Evolutionary conservation across 2,113 vertebrate genomes (phyloP).

Genomic region (Holacanthus passer): DNA sequence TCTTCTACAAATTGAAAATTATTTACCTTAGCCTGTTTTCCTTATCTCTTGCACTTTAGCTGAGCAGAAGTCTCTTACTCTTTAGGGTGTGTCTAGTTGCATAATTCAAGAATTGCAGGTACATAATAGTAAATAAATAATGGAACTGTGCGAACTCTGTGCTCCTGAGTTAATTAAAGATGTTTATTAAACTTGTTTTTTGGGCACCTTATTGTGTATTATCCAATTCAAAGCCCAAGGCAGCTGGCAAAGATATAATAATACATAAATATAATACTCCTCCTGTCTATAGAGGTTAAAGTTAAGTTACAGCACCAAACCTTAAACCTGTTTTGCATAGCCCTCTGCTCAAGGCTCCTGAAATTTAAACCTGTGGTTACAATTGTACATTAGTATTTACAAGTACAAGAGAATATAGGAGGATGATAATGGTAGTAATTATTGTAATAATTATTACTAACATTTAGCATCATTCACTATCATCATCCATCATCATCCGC

Average conservation of each 20-base stretch:
- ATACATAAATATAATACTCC: not conserved
- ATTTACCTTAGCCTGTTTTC: constrained; percentile 8
- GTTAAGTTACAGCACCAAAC: not conserved
- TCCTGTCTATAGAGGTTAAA: not conserved
- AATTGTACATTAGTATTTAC: too few species aligned
- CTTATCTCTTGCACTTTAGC: constrained; percentile 37
- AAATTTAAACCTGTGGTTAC: not conserved
- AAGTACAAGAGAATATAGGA: not conserved
- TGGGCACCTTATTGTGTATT: constrained; percentile 17
- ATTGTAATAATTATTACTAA: not conserved
- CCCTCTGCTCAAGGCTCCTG: not conserved
- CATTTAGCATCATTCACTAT: too few species aligned
- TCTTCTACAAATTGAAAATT: constrained; percentile 29
- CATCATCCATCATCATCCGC: too few species aligned
- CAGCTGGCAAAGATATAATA: constrained; percentile 32
- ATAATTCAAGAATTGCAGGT: constrained; percentile 30
- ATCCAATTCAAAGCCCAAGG: constrained; percentile 15
- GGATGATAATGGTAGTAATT: too few species aligned
- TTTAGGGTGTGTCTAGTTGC: not conserved
- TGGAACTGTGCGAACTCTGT: not conserved
- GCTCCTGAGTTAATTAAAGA: constrained; percentile 45
- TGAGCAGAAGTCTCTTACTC: constrained; percentile 16
- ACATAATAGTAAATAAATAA: constrained; percentile 41
- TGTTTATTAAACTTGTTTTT: constrained; percentile 48
- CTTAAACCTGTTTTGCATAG: not conserved